Evolutionary conservation across 2,113 vertebrate species (phyloP).

Genomic region (Axis porcinus): DNA sequence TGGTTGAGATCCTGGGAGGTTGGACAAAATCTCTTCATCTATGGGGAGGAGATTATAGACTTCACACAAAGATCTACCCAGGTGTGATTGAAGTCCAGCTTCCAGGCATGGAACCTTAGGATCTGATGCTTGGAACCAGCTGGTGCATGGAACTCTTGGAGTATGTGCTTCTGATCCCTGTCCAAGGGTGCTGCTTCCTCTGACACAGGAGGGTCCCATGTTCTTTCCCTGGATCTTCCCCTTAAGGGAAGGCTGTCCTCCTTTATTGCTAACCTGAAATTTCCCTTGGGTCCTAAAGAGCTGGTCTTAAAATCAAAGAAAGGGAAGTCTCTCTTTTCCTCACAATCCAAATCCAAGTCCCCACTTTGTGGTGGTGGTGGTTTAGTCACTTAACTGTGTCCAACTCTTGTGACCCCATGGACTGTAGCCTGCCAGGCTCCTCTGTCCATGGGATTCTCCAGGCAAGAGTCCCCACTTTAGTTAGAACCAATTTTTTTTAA

Average conservation of each 20-base stretch:
- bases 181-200: neutral
- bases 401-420: neutral
- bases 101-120: neutral
- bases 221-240: too few species aligned
- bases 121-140: neutral
- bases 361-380: neutral
- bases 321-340: neutral
- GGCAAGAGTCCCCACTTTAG: neutral
- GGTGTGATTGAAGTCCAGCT: neutral
- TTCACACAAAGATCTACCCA: neutral
- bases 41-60: slow-evolving; percentile 56
- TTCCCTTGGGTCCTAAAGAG: neutral
- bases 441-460: neutral
- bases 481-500: neutral
- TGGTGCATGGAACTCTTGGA: neutral
- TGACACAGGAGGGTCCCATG: neutral
- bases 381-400: neutral
- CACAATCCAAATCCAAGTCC: neutral
- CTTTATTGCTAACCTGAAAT: neutral
- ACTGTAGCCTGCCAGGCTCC: neutral
- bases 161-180: neutral
- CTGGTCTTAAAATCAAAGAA: neutral
- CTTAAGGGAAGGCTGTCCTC: neutral
- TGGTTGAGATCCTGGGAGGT: neutral
- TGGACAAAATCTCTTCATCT: slow-evolving; percentile 51